Evolutionary conservation across 2,797 vertebrate species (phyloP).

Genomic region (Myotis myotis): DNA sequence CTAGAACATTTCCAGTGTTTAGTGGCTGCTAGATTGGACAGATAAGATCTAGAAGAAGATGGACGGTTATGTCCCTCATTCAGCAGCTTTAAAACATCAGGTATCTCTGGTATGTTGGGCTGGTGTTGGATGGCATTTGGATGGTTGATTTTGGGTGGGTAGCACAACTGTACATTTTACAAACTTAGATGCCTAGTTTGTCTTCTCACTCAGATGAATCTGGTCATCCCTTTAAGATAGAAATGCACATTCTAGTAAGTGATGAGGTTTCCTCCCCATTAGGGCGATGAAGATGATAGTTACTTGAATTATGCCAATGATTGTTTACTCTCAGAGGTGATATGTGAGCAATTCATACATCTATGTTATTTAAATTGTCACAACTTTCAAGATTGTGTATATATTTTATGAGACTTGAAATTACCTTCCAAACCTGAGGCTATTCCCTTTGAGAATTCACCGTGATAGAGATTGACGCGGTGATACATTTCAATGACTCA

Average conservation of each 20-base stretch:
- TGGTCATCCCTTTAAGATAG: not conserved
- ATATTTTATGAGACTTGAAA: not conserved
- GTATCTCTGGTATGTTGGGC: not conserved
- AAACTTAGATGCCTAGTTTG: not conserved
- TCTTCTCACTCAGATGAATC: not conserved
- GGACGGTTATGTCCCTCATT: not conserved
- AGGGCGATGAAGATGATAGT: not conserved
- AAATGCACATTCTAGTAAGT: not conserved
- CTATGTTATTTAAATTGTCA: not conserved
- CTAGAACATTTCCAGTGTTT: not conserved
- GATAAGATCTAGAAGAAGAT: not conserved
- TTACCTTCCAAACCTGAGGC: conserved; percentile 1
- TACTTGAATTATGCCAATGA: not conserved
- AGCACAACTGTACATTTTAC: not conserved
- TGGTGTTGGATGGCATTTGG: no score
- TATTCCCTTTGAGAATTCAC: conserved; percentile 28
- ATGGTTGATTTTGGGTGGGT: not conserved
- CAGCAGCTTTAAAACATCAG: not conserved
- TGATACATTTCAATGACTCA: not conserved
- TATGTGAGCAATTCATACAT: not conserved
- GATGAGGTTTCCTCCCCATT: not conserved
- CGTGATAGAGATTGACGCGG: not conserved
- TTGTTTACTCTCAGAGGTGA: not conserved
- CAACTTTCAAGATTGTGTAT: not conserved
- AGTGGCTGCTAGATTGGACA: not conserved